Percentiles rank a stretch among this genome's conserved stretches.
Evolutionary conservation across 2,888 invertebrate species (phyloP).

Genomic region (Drosophila subsilvestris): DNA sequence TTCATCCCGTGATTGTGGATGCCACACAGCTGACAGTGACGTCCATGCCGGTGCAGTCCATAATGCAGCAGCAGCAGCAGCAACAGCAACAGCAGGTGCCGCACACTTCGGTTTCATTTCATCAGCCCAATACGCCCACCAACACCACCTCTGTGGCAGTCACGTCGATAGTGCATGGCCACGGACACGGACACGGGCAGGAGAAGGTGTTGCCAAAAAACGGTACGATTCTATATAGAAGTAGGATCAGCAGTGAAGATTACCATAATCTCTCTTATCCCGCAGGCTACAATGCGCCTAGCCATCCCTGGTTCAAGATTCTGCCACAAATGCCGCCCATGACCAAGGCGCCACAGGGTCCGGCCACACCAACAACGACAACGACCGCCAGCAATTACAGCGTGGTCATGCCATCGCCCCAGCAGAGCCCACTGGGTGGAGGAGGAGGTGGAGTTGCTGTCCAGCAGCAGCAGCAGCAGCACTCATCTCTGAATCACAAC

Average conservation of each 20-base stretch:
- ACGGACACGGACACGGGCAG: conserved; percentile 41
- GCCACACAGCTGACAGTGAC: conserved; percentile 88
- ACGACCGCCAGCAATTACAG: conserved; percentile 70
- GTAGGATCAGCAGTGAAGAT: background rate
- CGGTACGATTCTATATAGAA: conserved; percentile 74
- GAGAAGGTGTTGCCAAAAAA: conserved; percentile 85
- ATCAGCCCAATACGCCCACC: conserved; percentile 73
- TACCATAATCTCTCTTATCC: background rate
- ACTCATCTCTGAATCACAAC: conserved; percentile 62
- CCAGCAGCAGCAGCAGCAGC: conserved; percentile 66
- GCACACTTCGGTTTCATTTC: conserved; percentile 69
- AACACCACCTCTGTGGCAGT: conserved; percentile 60
- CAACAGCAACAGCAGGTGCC: conserved; percentile 72
- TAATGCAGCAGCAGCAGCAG: conserved; percentile 80
- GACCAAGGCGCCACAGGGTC: conserved; percentile 60
- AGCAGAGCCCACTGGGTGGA: conserved; percentile 8
- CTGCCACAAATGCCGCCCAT: conserved; percentile 81
- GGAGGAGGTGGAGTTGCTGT: conserved; percentile 4
- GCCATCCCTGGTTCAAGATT: conserved; percentile 84
- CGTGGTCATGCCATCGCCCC: conserved; percentile 59
- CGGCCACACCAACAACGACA: conserved; percentile 60
- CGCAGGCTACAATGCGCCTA: conserved; percentile 83
- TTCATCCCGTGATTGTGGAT: conserved; percentile 91
- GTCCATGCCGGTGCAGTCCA: conserved; percentile 72
- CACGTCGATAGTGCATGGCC: conserved; percentile 65